These are phyloP conservation scores for Empidonax alnorum DNA, from an alignment of 2,113 vertebrate species.

Conservation along the genomic window DNA sequence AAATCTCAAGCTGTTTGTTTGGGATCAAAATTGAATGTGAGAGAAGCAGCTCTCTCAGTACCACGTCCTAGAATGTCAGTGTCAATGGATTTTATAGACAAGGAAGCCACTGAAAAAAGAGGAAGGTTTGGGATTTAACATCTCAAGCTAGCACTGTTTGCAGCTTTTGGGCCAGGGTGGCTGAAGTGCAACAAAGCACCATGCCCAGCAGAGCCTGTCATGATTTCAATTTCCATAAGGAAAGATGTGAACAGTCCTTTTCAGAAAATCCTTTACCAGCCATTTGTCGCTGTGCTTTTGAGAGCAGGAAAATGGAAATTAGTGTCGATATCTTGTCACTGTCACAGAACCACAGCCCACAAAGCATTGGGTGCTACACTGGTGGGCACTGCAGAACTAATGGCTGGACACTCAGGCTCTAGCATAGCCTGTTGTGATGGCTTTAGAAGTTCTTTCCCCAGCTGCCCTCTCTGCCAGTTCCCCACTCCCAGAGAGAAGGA, in stretches of 20 bases:
- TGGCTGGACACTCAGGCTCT: background rate
- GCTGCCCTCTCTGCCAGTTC: background rate
- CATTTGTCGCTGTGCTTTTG: background rate
- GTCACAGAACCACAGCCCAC: background rate
- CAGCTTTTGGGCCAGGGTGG: background rate
- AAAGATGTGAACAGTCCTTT: background rate
- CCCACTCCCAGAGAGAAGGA: background rate
- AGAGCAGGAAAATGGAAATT: background rate
- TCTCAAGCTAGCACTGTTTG: background rate
- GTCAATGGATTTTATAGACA: background rate
- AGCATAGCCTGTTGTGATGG: background rate
- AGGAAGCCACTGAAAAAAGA: background rate
- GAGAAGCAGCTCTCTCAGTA: background rate
- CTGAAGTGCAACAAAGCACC: background rate
- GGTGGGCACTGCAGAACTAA: background rate
- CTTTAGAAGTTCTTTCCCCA: background rate
- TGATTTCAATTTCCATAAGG: background rate
- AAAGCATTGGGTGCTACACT: background rate
- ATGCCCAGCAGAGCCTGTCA: background rate
- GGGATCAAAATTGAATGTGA: background rate
- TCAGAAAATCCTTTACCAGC: background rate
- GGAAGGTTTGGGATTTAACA: background rate
- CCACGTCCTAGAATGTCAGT: background rate
- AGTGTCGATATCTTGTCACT: background rate
- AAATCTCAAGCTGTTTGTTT: slow-evolving; percentile 54